Evolutionary conservation across 1,140 invertebrate genomes (phyloP).

Genomic region (Ladona fulva): DNA sequence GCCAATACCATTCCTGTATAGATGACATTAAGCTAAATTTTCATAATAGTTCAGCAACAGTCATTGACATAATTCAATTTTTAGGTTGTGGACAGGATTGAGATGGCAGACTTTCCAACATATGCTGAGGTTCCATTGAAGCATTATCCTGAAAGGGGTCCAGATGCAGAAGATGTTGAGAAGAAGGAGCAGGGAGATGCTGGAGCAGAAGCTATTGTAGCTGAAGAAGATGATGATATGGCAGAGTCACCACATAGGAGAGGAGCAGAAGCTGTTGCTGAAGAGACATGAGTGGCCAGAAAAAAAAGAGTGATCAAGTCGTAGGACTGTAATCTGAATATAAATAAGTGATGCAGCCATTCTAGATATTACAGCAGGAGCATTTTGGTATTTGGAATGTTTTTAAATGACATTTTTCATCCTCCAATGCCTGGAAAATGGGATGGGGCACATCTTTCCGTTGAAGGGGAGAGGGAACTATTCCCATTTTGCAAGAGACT

Average conservation of each 20-base stretch:
- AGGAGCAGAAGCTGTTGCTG: not conserved
- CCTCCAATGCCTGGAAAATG: too few species aligned
- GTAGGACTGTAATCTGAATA: too few species aligned
- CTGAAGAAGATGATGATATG: not conserved
- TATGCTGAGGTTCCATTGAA: conserved; percentile 33
- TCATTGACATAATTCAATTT: not conserved
- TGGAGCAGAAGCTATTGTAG: not conserved
- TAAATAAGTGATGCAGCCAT: too few species aligned
- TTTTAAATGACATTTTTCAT: too few species aligned
- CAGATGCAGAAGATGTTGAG: not conserved
- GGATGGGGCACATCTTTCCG: too few species aligned
- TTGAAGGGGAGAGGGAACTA: too few species aligned
- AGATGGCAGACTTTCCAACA: conserved; percentile 51
- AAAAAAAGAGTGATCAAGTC: too few species aligned
- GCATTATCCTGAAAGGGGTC: not conserved
- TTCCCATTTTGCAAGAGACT: too few species aligned
- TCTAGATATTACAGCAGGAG: too few species aligned
- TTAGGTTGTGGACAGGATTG: conserved; percentile 52
- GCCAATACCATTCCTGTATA: too few species aligned
- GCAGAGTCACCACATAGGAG: not conserved
- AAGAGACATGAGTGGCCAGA: not conserved
- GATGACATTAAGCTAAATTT: not conserved
- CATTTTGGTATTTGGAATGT: too few species aligned
- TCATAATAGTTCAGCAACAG: not conserved
- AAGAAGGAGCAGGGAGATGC: not conserved